phyloP scores from a whole-genome alignment of 1,140 invertebrate genomes.

The Nautilus pompilius region DNA sequence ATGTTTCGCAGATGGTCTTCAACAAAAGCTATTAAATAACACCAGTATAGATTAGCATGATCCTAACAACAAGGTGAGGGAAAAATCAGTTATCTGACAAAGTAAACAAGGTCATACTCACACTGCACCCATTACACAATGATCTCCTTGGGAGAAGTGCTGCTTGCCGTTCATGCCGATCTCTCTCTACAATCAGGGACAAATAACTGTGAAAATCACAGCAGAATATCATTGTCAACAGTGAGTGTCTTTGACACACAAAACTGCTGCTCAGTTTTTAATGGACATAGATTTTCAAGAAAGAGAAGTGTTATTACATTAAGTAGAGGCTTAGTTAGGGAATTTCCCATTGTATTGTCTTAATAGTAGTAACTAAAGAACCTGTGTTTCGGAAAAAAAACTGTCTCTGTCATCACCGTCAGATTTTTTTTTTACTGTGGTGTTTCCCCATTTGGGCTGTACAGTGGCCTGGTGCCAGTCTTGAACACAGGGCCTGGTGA shows the following conservation, averaged over 20 bases:
- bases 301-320: neutral
- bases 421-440: too few relatives aligned
- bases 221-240: neutral
- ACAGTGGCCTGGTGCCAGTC: too few relatives aligned
- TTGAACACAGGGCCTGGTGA: too few relatives aligned
- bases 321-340: neutral
- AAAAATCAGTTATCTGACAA: neutral
- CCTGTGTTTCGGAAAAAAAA: too few relatives aligned
- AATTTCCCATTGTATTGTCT: neutral
- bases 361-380: neutral
- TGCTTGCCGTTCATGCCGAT: conserved; percentile 23
- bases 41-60: conserved; percentile 6
- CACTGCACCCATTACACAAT: conserved; percentile 23
- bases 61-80: neutral
- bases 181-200: conserved; percentile 41
- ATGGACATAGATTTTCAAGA: neutral
- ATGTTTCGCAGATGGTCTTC: neutral
- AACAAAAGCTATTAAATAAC: neutral
- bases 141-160: conserved; percentile 31
- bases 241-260: conserved; percentile 7
- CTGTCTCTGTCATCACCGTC: too few relatives aligned
- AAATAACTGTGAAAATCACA: neutral
- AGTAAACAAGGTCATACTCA: conserved; percentile 9
- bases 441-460: too few relatives aligned
- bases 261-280: neutral